Evolutionary conservation across 2,113 vertebrate genomes (phyloP), one percentile per base, ranked within the genome.

Genomic region (Natator depressus): DNA sequence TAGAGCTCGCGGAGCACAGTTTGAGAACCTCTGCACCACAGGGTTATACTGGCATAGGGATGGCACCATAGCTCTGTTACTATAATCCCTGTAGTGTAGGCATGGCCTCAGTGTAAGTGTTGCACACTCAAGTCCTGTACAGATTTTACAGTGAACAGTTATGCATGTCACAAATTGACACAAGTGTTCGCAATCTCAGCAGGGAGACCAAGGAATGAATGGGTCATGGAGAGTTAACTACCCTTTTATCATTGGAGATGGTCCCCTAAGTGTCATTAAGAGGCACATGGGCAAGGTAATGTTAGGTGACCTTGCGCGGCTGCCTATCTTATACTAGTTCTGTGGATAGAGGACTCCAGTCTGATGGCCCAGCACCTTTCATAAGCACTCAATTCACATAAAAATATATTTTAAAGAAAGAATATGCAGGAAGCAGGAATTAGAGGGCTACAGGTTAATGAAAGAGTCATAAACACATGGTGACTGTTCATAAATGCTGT

Each of bases 291-390:
- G 46, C 35, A 78, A 46, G n/a, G 79, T 19, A 35, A 5, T 2
- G 49, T 1, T 46, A 80, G 84, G 5, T 46, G 62, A 4, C 13
- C 59, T 29, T 38, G 8, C 19, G 9, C 6, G 84, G 51, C 6
- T 79, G 46, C 42, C 55, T 22, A 1, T 38, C 24, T 59, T 51
- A 11, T 8, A 11, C 27, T 19, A 55, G 5, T 10, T 10, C 5
- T 3, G 0, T 14, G 59, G 47, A 47, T 8, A 82, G 13, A 1
- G 76, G 51, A 90, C 89, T 2, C 8, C 19, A 80, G 14, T 72
- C 35, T 72, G 65, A 72, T 72, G 65, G 3, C 9, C 5, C 0
- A 49, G 27, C 53, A 50, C 0, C 5, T 10, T 78, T 78, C 42
- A 78, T 78, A 11, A 78, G 38, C 11, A 42, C 46, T 72, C 24